Percentiles rank a stretch among this genome's conserved stretches.
Conservation (phyloP, 2,888 invertebrate genomes). For the Anarsia innoxiella region DNA sequence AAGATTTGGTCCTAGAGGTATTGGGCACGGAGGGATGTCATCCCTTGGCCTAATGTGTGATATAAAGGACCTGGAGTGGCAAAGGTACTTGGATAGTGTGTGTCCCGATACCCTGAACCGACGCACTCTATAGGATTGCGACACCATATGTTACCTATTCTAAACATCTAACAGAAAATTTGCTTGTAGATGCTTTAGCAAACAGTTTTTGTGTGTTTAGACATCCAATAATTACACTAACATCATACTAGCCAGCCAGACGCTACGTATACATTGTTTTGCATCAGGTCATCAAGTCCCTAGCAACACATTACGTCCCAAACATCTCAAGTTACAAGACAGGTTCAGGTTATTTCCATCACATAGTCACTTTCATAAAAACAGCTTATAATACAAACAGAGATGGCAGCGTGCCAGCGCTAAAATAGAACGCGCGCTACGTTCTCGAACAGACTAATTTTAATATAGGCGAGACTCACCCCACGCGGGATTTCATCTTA, state of each 20-base stretch:
- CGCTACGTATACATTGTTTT: no score
- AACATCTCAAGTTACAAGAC: slow-evolving; percentile 68
- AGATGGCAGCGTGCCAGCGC: slow-evolving; percentile 66
- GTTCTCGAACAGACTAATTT: slow-evolving; percentile 70
- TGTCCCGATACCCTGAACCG: slow-evolving; percentile 28
- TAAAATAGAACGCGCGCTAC: slow-evolving; percentile 66
- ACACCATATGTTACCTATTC: slow-evolving; percentile 17
- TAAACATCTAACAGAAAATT: slow-evolving; percentile 33
- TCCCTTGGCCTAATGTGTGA: slow-evolving; percentile 90
- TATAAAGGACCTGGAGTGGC: slow-evolving; percentile 84
- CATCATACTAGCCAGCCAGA: slow-evolving; percentile 21
- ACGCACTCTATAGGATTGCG: slow-evolving; percentile 40
- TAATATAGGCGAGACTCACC: slow-evolving; percentile 55
- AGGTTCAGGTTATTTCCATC: slow-evolving; percentile 73
- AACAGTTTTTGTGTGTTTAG: slow-evolving; percentile 26
- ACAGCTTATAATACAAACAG: slow-evolving; percentile 75
- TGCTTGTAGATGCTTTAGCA: slow-evolving; percentile 57
- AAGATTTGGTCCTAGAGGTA: slow-evolving; percentile 95
- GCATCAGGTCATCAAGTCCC: slow-evolving; percentile 8
- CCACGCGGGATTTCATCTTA: slow-evolving; percentile 41
- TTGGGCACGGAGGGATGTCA: slow-evolving; percentile 93
- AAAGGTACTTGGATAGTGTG: slow-evolving; percentile 74
- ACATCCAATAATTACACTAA: slow-evolving; percentile 6
- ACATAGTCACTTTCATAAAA: slow-evolving; percentile 74
- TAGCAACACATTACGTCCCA: slow-evolving; percentile 34